These are phyloP conservation scores for Brachionus angularis DNA, from an alignment of 1,140 invertebrate genomes.

Conservation along the genomic window DNA sequence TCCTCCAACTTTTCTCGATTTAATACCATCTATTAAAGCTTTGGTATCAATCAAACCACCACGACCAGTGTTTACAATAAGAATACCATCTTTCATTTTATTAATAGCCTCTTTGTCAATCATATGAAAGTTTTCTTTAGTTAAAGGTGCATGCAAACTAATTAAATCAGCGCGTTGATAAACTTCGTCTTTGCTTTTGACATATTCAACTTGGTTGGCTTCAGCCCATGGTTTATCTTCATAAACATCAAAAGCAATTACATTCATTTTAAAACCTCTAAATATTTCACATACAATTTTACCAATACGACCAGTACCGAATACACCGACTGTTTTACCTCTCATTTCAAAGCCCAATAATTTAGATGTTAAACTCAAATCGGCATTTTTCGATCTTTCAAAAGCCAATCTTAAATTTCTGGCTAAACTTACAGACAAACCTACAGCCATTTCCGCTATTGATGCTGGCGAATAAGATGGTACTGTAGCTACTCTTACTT, in stretches of 20 bases:
- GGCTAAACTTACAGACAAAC: neutral
- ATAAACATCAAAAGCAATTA: constrained; percentile 40
- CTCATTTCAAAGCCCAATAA: constrained; percentile 33
- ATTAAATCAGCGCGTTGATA: neutral
- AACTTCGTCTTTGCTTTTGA: constrained; percentile 3
- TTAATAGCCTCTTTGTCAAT: constrained; percentile 3
- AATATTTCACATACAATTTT: constrained; percentile 28
- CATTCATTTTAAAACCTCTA: constrained; percentile 28
- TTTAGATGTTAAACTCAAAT: neutral
- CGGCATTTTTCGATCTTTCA: neutral
- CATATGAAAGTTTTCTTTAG: constrained; percentile 14
- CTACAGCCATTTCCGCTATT: constrained; percentile 29
- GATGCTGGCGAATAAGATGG: constrained; percentile 23
- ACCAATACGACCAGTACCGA: constrained; percentile 36
- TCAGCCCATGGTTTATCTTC: constrained; percentile 5
- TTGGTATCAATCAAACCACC: constrained; percentile 27
- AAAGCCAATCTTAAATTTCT: constrained; percentile 24
- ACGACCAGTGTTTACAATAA: constrained; percentile 35
- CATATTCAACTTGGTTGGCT: neutral
- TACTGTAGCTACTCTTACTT: constrained; percentile 27
- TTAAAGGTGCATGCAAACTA: constrained; percentile 20
- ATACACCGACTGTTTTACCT: constrained; percentile 31
- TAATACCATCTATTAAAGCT: constrained; percentile 15
- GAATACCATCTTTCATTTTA: constrained; percentile 25
- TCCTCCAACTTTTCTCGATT: constrained; percentile 34